Conservation (phyloP, 2,888 invertebrate genomes). For the Candidula unifasciata region DNA sequence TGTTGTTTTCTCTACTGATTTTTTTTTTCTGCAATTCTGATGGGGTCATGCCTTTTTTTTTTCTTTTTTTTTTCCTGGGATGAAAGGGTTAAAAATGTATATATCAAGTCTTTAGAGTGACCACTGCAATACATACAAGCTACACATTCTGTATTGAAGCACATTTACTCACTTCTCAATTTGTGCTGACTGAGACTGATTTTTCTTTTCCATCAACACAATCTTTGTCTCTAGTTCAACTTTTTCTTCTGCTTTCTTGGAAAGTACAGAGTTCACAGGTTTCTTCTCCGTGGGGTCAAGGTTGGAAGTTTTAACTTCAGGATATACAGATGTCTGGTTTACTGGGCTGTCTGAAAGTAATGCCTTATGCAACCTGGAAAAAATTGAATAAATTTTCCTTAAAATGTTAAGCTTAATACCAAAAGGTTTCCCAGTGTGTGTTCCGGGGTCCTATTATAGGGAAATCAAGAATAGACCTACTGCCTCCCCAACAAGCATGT, state of each 20-base stretch:
- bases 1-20: too few relatives aligned
- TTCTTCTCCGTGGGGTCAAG: constrained; percentile 19
- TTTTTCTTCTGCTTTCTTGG: constrained; percentile 31
- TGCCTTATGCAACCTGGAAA: constrained; percentile 42
- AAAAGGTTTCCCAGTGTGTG: too few relatives aligned
- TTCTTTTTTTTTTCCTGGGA: too few relatives aligned
- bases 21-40: too few relatives aligned
- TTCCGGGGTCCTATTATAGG: too few relatives aligned
- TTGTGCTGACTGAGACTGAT: background rate
- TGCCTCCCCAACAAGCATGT: too few relatives aligned
- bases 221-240: constrained; percentile 19
- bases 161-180: constrained; percentile 39
- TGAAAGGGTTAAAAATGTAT: too few relatives aligned
- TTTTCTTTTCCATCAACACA: constrained; percentile 17
- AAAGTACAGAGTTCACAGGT: background rate
- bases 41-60: too few relatives aligned
- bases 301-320: background rate
- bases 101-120: too few relatives aligned
- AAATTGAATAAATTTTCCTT: background rate
- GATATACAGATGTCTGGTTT: constrained; percentile 6
- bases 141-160: background rate
- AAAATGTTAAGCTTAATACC: too few relatives aligned
- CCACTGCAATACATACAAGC: background rate
- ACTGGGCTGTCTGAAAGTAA: constrained; percentile 28
- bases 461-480: too few relatives aligned